Evolutionary conservation across 2,888 invertebrate species (phyloP), one percentile per base, ranked within the genome.

Genomic region (Pogonocherus hispidulus): DNA sequence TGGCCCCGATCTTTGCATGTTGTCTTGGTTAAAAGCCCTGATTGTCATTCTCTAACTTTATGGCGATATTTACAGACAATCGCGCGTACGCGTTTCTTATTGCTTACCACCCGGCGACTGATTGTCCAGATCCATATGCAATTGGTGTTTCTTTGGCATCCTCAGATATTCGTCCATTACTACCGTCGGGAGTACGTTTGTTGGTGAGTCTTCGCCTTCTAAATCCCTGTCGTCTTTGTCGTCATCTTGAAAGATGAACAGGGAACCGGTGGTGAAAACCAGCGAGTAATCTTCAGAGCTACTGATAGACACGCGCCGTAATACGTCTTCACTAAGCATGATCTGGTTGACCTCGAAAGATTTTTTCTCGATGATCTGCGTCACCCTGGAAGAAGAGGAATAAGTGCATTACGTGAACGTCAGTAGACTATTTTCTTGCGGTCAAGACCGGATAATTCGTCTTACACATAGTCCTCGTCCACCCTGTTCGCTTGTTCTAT

Each of bases 231-330:
- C 20, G 5, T 69, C 56, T 0, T 71, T 72, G 11, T 71, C 69
- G 22, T 76, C 71, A 37, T 71, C 75, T 49, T 79, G 71, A n/a
- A 75, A 76, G 14, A 74, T 69, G 44, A 76, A 76, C 59, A 77
- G 63, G 32, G 79, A 65, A 41, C 78, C 78, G 0, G 78, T 79
- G 6, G 81, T 75, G 51, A 81, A 75, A 3, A 81, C 75, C 19
- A 82, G 44, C 0, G 79, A 79, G 63, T 74, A 81, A 8, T 81
- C 78, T 46, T 80, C 79, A 6, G 79, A 77, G 0, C 76, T 72
- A 46, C 57, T 66, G 46, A 18, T 8, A 8, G 69, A 67, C 18
- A 71, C 55, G 11, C 69, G 63, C 16, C 57, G 18, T 1, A 71
- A 23, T 8, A 54, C n/a, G 32, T 71, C 70, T n/a, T 60, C 47